Evolutionary conservation across 2,797 vertebrate genomes (phyloP), one percentile per base, ranked within the genome.

Genomic region (Delichon dasypus): DNA sequence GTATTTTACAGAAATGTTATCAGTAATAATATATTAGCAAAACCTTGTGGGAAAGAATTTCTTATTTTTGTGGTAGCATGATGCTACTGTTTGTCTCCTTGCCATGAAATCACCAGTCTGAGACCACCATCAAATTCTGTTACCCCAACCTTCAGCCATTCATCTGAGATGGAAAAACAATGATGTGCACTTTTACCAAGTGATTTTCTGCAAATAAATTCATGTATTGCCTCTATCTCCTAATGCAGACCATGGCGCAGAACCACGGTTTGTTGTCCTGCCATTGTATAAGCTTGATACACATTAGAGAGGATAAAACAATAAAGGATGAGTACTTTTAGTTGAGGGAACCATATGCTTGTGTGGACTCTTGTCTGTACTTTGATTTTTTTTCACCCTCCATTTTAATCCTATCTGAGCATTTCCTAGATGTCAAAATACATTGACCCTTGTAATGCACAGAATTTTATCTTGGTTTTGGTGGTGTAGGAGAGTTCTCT

Each of bases 271-370:
- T 11, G 38, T 38, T 38, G 16, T 74, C n/a, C 23, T 91, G 60
- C 30, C 9, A 1, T 47, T 75, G 47, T 44, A 25, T 38, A 23
- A 82, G 44, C 36, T 86, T 55, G 44, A 51, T 38, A 26, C 7
- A 29, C 2, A 2, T 23, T 9, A 1, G 4, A 1, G 3, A 9
- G 3, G 11, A 30, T 73, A 75, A 57, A 88, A 21, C 6, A 62
- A 13, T 50, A 34, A 62, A 79, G 22, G 30, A 55, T 8, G 64
- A 79, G 54, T 47, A n/a, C 9, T 38, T 81, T 34, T 36, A 54
- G 6, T 16, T 79, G 29, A n/a, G 22, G 15, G 11, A 65, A n/a
- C 42, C 13, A 5, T 19, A 34, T 40, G 40, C 77, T 20, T 88
- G 27, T 16, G 13, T 2, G 5, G 19, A 48, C 17, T 45, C 25